Evolutionary conservation across 2,113 vertebrate genomes (phyloP), one percentile per base, ranked within the genome.

Genomic region (Sialia sialis): DNA sequence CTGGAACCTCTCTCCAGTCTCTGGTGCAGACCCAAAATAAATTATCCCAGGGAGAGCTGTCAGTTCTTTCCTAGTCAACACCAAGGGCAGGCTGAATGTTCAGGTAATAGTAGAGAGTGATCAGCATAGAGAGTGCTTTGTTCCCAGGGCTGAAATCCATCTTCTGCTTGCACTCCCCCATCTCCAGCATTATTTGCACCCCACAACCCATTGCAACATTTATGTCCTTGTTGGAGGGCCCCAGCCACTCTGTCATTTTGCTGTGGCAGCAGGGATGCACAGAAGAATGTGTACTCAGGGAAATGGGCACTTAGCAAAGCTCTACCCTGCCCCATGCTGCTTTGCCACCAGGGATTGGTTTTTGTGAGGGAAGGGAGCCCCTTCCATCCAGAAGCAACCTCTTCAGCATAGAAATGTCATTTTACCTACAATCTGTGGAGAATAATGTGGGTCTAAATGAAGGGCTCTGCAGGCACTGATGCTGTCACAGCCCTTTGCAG

Each of bases 231-330:
- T 9, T 41, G 52, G 75, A 79, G 34, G 32, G 10, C 22, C 9
- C 12, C 52, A 82, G 75, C 22, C 38, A 44, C 14, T 27, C 44
- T 3, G 1, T 16, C 3, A 6, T 9, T 39, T 25, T 0, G 0
- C 51, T 73, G 62, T n/a, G 59, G 69, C 60, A 48, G 9, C 0
- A 1, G 22, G 27, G 14, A 66, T n/a, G 34, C 20, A 38, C 0
- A 0, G 34, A 52, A 62, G 30, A 79, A 38, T 4, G 20, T 26
- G 15, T 3, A 9, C 43, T 46, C 29, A 19, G 36, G 27, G 21
- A 32, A 68, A 78, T 0, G 2, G 73, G 59, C 54, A 32, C 23
- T 51, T 56, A 32, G 60, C 38, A 78, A 88, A 81, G 39, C 64
- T 69, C 55, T 66, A 16, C 34, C 58, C 59, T 81, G 54, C 26